These are phyloP conservation scores for Xestia xanthographa DNA, from an alignment of 2,888 invertebrate species.

Conservation along the genomic window DNA sequence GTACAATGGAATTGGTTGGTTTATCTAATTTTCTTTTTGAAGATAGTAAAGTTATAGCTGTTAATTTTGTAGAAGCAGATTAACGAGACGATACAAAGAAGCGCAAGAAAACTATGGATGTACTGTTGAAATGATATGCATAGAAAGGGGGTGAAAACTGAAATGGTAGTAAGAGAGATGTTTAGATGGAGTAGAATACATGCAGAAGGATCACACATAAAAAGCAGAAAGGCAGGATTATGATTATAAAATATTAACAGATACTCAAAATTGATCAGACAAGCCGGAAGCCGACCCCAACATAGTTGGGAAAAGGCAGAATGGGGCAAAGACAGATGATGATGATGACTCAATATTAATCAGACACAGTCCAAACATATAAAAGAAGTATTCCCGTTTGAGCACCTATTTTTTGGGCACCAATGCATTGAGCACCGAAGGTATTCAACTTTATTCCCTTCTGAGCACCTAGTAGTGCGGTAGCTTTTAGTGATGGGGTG, in stretches of 20 bases:
- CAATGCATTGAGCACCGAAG: no score
- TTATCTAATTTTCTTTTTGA: constrained; percentile 9
- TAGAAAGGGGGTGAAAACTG: background rate
- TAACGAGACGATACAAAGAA: background rate
- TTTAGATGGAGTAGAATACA: background rate
- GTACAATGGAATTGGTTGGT: constrained; percentile 51
- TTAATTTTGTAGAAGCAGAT: background rate
- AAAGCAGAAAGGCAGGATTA: background rate
- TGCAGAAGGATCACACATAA: background rate
- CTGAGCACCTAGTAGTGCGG: no score
- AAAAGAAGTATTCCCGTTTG: no score
- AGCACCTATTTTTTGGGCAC: no score
- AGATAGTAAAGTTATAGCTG: background rate
- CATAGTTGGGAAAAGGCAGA: no score
- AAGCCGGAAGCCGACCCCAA: no score
- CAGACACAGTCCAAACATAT: background rate
- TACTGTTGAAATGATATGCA: background rate
- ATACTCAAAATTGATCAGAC: background rate
- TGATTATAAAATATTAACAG: background rate
- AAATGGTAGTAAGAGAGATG: background rate
- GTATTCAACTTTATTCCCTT: no score
- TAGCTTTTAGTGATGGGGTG: no score
- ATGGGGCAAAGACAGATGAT: no score
- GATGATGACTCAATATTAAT: background rate
- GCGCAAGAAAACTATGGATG: background rate